These are phyloP conservation scores for Podabrus alpinus DNA, from an alignment of 2,888 invertebrate species.

Conservation along the genomic window DNA sequence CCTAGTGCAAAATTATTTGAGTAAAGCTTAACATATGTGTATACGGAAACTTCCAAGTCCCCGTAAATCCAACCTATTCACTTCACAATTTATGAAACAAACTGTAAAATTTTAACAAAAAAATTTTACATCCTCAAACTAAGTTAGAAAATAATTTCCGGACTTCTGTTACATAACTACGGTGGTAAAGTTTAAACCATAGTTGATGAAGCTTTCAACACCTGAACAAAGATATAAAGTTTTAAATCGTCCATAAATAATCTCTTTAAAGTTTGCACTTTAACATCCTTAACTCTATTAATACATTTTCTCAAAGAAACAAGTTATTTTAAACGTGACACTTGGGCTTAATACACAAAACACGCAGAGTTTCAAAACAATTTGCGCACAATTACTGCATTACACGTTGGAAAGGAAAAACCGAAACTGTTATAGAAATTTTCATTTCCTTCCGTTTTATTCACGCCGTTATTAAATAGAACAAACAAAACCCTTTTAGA, in stretches of 20 bases:
- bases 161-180: background rate
- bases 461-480: background rate
- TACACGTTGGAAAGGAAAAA: background rate
- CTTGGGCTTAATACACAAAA: background rate
- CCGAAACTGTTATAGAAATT: background rate
- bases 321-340: constrained; percentile 1
- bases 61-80: background rate
- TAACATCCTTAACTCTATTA: constrained; percentile 19
- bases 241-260: constrained; percentile 24
- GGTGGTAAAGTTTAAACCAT: constrained; percentile 15
- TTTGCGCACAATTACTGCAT: background rate
- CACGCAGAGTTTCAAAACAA: background rate
- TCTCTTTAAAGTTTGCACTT: constrained; percentile 20
- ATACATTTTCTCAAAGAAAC: constrained; percentile 13
- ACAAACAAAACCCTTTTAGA: background rate
- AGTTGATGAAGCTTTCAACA: constrained; percentile 27
- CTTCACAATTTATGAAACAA: background rate
- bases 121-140: background rate
- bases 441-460: background rate
- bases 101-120: background rate
- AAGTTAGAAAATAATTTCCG: background rate
- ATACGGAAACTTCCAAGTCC: background rate
- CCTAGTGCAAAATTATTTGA: background rate
- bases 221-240: constrained; percentile 20
- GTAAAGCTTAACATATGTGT: background rate